A percentile compares a stretch with the other conserved stretches of the same genome.
phyloP scores from a whole-genome alignment of 1,140 invertebrate species.

The Drosophila insularis region DNA sequence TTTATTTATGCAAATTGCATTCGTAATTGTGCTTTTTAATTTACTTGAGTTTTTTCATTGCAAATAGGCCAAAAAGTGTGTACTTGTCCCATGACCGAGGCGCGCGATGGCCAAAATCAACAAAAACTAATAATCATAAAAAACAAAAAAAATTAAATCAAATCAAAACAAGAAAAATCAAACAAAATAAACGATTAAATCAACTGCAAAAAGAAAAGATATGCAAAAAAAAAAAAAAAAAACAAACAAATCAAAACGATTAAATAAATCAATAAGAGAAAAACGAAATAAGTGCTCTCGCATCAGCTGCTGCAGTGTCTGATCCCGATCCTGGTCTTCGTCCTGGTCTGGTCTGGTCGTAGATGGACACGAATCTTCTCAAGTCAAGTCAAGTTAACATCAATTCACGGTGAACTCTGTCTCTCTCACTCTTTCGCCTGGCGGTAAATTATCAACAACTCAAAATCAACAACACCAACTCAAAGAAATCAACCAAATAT shows the following conservation, averaged over 20 bases:
- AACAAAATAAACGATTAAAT: constrained; percentile 42
- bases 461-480: constrained; percentile 30
- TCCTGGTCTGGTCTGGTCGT: background rate
- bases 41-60: constrained; percentile 82
- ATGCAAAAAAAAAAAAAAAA: background rate
- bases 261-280: background rate
- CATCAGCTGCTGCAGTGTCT: background rate
- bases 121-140: constrained; percentile 72
- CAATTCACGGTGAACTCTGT: constrained; percentile 5
- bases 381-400: constrained; percentile 4
- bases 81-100: constrained; percentile 83
- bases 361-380: constrained; percentile 12
- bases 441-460: constrained; percentile 48
- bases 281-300: background rate
- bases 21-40: constrained; percentile 70
- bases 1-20: constrained; percentile 41
- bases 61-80: constrained; percentile 83
- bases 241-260: too few species aligned
- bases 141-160: constrained; percentile 55
- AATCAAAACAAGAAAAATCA: constrained; percentile 54
- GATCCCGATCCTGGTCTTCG: too few species aligned
- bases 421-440: constrained; percentile 8
- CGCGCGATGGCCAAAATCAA: constrained; percentile 82
- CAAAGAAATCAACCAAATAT: constrained; percentile 16
- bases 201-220: constrained; percentile 31